Conservation (phyloP, 2,888 invertebrate species). For the Leptarthrus brevirostris region DNA sequence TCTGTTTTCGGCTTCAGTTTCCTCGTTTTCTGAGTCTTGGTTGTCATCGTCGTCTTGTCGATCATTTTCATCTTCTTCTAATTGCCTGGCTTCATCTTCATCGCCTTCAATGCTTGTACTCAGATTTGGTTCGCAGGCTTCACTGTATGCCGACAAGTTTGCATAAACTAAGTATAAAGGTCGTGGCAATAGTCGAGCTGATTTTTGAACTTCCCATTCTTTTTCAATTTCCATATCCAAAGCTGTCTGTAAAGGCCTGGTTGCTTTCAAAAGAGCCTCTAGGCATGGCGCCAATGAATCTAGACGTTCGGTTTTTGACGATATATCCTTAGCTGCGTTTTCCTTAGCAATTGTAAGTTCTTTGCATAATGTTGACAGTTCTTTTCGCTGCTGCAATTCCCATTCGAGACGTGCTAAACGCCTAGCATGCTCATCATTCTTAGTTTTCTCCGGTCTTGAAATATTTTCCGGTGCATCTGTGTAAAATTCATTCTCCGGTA, state of each 20-base stretch:
- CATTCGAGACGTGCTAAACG: constrained; percentile 89
- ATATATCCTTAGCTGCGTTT: constrained; percentile 78
- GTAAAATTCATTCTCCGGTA: constrained; percentile 86
- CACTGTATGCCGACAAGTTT: constrained; percentile 83
- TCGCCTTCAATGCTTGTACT: constrained; percentile 73
- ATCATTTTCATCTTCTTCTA: constrained; percentile 69
- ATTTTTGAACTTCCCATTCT: constrained; percentile 80
- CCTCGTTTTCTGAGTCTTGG: constrained; percentile 78
- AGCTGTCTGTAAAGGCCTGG: constrained; percentile 90
- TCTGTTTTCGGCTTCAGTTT: constrained; percentile 66
- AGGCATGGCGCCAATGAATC: constrained; percentile 86
- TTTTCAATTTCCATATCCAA: constrained; percentile 84
- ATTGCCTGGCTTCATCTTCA: constrained; percentile 76
- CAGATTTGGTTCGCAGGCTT: constrained; percentile 73
- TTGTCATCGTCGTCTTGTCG: constrained; percentile 69
- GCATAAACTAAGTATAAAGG: constrained; percentile 89
- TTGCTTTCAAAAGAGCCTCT: constrained; percentile 77
- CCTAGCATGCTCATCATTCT: constrained; percentile 79
- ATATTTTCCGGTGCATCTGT: constrained; percentile 79
- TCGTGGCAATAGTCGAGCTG: constrained; percentile 80
- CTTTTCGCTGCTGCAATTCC: constrained; percentile 89
- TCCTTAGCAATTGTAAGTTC: constrained; percentile 82
- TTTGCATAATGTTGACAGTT: constrained; percentile 80
- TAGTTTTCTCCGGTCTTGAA: constrained; percentile 74
- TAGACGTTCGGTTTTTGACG: constrained; percentile 79